Evolutionary conservation across 2,888 invertebrate species (phyloP), one percentile per base, ranked within the genome.

Genomic region (Apamea anceps): DNA sequence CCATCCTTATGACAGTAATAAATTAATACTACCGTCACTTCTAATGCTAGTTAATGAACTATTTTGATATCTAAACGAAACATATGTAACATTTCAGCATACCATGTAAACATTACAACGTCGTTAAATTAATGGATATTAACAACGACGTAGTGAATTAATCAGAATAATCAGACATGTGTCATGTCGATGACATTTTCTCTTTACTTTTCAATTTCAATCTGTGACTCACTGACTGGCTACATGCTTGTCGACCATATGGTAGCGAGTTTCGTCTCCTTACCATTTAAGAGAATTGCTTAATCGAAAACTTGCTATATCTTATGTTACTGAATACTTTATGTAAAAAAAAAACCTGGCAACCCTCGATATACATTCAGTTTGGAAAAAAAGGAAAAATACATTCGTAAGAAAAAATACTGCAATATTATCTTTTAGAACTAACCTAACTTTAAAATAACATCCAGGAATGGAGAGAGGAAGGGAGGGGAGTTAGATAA

Each of bases 141-240:
- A 82, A 84, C 73, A 76, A 72, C 75, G 63, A 63, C 51, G 79
- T 76, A 80, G 79, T 81, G 77, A 81, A 81, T 88, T 82, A 75
- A 84, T 82, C 84, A 81, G 71, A 85, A 84, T 84, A 87, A 88
- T 81, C 79, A 75, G 81, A 73, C 81, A 73, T 83, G 82, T 88
- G 85, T 85, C 87, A 87, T 71, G 80, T 75, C 51, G 73, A 60
- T 87, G 87, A 77, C 78, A 88, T 87, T 88, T 87, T 87, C 87
- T 79, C 89, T 87, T 83, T 85, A 78, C 78, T 87, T 87, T 85
- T 81, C 80, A 82, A 86, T 82, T 83, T 83, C 75, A 82, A 82
- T 75, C 79, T 78, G 68, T 88, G 87, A 87, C 65, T 88, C 87
- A 87, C 54, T 70, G 57, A 51, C 32, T 73, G 66, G 75, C 71